Evolutionary conservation across 2,113 vertebrate genomes (phyloP).

Genomic region (Peucedramus taeniatus): DNA sequence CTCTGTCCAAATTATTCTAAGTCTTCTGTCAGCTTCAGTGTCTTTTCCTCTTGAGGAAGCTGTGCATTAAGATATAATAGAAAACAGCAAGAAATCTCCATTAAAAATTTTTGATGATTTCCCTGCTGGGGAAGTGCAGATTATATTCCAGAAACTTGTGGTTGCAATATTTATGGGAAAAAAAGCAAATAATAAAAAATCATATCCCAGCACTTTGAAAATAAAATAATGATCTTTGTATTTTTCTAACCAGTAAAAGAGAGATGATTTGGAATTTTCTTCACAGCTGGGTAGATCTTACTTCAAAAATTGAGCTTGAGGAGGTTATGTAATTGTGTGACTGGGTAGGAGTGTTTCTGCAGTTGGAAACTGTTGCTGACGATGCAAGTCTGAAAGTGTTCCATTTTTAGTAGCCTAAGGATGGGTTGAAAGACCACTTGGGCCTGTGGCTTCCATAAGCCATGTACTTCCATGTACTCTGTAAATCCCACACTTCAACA

Average conservation of each 20-base stretch:
- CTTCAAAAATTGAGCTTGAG: background rate
- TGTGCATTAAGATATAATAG: background rate
- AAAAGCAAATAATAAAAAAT: background rate
- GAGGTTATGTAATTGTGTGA: background rate
- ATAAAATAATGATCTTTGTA: background rate
- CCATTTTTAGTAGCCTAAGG: background rate
- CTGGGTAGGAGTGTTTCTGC: background rate
- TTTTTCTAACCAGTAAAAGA: background rate
- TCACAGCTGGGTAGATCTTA: background rate
- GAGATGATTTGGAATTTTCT: background rate
- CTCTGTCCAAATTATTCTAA: background rate
- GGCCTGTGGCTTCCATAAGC: background rate
- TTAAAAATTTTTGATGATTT: background rate
- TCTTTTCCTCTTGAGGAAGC: background rate
- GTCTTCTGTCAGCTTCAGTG: background rate
- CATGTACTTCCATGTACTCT: too few species aligned
- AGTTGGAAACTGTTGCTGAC: background rate
- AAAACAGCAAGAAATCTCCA: background rate
- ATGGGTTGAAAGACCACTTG: background rate
- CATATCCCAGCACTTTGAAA: background rate
- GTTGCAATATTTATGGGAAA: background rate
- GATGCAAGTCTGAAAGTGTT: background rate
- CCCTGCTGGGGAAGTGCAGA: background rate
- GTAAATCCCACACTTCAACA: background rate
- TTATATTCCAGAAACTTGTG: background rate